These are phyloP conservation scores for Cricetomys ansorgei DNA, from an alignment of 2,113 vertebrate species.

Conservation along the genomic window DNA sequence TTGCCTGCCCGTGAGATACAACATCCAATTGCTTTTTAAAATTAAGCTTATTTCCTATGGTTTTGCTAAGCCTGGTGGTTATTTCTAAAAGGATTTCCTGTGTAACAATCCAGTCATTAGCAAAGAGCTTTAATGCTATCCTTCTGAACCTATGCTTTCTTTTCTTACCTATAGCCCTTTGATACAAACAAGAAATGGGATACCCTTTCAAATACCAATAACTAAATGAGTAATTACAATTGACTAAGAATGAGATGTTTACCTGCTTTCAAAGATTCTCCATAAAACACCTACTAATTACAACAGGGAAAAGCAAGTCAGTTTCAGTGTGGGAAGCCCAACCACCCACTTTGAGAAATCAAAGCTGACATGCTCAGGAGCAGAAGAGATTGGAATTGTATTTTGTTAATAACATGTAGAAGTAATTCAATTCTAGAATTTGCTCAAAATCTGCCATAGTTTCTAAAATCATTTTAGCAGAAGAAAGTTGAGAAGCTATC, in stretches of 20 bases:
- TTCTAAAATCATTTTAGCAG: constrained; percentile 13
- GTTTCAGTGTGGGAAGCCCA: background rate
- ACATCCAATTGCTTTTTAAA: background rate
- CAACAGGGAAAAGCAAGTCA: background rate
- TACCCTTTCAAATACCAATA: background rate
- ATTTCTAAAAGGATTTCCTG: background rate
- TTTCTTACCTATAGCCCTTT: background rate
- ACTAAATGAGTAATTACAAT: background rate
- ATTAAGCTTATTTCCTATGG: background rate
- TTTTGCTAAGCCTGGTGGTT: background rate
- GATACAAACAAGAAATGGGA: background rate
- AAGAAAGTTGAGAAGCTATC: background rate
- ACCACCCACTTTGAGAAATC: background rate
- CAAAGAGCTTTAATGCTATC: background rate
- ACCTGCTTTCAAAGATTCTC: background rate
- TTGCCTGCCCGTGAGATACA: background rate
- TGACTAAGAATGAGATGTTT: background rate
- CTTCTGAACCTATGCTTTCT: background rate
- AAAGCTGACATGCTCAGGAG: background rate
- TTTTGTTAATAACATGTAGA: background rate
- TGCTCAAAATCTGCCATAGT: background rate
- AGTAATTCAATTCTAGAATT: constrained; percentile 32
- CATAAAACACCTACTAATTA: background rate
- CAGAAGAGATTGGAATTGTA: background rate
- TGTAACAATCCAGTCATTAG: background rate